These are phyloP conservation scores for Platysternon megacephalum DNA, from an alignment of 2,113 vertebrate genomes.

Conservation along the genomic window DNA sequence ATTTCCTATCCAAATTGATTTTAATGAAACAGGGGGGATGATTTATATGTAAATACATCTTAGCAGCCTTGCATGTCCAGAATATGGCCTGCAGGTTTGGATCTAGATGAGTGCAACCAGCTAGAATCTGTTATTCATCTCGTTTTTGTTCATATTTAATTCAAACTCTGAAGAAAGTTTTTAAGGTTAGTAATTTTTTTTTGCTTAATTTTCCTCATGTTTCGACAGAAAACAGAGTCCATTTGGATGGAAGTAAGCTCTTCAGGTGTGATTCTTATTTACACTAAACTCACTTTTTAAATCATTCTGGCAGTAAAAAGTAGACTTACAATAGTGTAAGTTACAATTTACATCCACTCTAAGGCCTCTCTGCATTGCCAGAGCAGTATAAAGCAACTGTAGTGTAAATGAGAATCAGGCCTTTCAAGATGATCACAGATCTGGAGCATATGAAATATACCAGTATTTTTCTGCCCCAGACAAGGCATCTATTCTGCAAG, in stretches of 20 bases:
- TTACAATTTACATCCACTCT: background rate
- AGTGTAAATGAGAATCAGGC: background rate
- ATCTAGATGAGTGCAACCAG: background rate
- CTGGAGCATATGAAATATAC: background rate
- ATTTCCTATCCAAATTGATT: slow-evolving; percentile 15
- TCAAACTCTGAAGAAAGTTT: background rate
- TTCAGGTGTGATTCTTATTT: background rate
- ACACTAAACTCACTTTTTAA: background rate
- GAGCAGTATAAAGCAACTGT: background rate
- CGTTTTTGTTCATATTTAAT: background rate
- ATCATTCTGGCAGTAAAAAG: background rate
- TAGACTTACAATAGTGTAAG: background rate
- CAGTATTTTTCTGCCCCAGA: too few species aligned
- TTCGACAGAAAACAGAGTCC: background rate
- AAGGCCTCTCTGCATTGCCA: rapidly evolving
- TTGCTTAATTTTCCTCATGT: background rate
- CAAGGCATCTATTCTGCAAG: too few species aligned
- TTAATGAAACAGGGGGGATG: background rate
- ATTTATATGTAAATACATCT: background rate
- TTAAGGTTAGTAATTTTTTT: rapidly evolving
- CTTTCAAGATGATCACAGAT: background rate
- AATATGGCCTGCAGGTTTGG: background rate
- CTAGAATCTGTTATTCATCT: background rate
- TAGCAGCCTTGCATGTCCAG: background rate
- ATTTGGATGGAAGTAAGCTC: background rate